phyloP scores from a whole-genome alignment of 2,113 vertebrate genomes.

The Typhlomys cinereus region DNA sequence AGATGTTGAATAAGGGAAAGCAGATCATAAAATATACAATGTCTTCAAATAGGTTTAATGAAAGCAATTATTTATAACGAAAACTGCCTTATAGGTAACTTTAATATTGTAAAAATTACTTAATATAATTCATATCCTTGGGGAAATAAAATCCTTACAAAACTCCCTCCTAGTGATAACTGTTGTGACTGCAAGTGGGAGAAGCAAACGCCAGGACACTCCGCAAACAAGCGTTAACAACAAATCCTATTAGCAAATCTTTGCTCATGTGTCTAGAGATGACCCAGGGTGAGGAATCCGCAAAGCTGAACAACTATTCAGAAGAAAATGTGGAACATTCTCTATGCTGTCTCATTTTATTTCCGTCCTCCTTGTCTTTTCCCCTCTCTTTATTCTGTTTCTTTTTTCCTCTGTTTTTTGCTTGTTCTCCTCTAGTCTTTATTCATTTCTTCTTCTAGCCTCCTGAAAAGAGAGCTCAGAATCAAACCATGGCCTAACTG shows the following conservation, averaged over 20 bases:
- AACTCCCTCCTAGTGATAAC: not conserved
- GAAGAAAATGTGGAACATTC: not conserved
- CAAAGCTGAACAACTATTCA: not conserved
- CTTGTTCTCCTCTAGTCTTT: not conserved
- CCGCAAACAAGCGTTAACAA: not conserved
- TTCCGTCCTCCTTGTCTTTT: not conserved
- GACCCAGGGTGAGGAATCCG: not conserved
- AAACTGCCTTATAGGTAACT: slow-evolving; percentile 32
- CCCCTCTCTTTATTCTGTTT: not conserved
- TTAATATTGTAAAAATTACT: slow-evolving; percentile 32
- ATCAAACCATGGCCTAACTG: not conserved
- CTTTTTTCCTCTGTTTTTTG: not conserved
- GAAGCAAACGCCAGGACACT: not conserved
- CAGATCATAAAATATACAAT: slow-evolving; percentile 43
- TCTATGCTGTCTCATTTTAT: not conserved
- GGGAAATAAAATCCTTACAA: slow-evolving; percentile 44
- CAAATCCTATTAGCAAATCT: not conserved
- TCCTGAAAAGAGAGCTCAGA: not conserved
- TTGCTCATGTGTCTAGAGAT: not conserved
- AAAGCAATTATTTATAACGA: slow-evolving; percentile 61
- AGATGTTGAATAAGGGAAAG: slow-evolving; percentile 49
- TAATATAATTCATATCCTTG: slow-evolving; percentile 35
- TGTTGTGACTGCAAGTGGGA: not conserved
- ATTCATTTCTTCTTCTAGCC: not conserved
- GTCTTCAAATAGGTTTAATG: slow-evolving; percentile 55